A percentile compares a stretch with the other conserved stretches of the same genome.
phyloP scores from a whole-genome alignment of 2,797 vertebrate genomes.

The Catamblyrhynchus diadema region DNA sequence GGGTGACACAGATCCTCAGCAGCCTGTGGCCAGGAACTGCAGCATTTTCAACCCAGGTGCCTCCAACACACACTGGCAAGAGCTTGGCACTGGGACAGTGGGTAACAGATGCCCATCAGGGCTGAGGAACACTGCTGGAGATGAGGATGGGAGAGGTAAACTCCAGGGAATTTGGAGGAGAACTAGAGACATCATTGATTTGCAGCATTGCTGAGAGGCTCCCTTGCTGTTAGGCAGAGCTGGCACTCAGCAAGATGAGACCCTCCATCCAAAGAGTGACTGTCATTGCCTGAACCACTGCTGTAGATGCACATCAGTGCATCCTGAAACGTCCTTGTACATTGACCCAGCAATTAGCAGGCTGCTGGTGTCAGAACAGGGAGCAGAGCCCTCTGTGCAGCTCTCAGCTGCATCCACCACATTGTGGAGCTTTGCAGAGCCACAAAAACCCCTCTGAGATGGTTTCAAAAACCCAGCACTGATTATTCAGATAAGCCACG shows the following conservation, averaged over 20 bases:
- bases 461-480: background rate
- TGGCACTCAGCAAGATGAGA: background rate
- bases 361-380: background rate
- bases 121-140: background rate
- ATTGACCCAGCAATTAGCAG: background rate
- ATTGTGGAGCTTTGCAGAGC: background rate
- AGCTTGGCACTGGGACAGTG: background rate
- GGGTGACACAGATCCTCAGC: background rate
- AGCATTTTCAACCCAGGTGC: background rate
- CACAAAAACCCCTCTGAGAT: background rate
- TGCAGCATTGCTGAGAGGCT: background rate
- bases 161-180: background rate
- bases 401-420: background rate
- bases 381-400: background rate
- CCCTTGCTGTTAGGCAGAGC: background rate
- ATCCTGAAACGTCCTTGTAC: background rate
- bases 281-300: background rate
- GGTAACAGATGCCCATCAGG: background rate
- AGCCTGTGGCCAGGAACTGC: background rate
- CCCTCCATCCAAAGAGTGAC: background rate
- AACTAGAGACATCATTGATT: background rate
- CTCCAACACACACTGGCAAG: background rate
- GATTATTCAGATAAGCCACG: background rate
- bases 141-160: background rate
- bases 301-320: background rate